These are phyloP conservation scores for Hedya salicella DNA, from an alignment of 2,888 invertebrate species.

Conservation along the genomic window DNA sequence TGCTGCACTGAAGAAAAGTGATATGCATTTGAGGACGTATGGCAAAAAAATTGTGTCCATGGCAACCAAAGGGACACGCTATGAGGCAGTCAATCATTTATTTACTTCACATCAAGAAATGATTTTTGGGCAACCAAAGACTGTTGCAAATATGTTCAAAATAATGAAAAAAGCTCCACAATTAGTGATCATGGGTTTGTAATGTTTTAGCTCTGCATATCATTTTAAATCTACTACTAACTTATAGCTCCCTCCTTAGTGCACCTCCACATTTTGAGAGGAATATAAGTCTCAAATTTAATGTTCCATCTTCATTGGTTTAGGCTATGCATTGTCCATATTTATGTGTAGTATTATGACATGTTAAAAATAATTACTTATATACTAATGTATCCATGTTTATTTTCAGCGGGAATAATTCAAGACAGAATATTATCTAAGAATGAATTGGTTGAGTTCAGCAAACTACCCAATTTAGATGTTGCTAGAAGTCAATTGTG, in stretches of 20 bases:
- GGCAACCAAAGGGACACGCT: constrained; percentile 88
- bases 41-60: constrained; percentile 86
- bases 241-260: no score
- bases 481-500: constrained; percentile 88
- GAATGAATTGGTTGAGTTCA: constrained; percentile 88
- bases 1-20: constrained; percentile 86
- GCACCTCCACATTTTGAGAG: no score
- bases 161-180: constrained; percentile 89
- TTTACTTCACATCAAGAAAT: constrained; percentile 87
- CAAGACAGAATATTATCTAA: constrained; percentile 88
- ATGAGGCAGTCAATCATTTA: constrained; percentile 87
- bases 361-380: background rate
- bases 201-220: no score
- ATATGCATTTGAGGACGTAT: constrained; percentile 89
- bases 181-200: constrained; percentile 87
- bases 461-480: constrained; percentile 87
- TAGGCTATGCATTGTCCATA: no score
- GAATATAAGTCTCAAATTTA: no score
- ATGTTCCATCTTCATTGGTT: no score
- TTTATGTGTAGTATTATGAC: no score
- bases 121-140: constrained; percentile 89
- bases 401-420: constrained; percentile 88
- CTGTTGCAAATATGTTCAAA: constrained; percentile 86
- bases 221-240: no score
- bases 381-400: constrained; percentile 51